phyloP scores from a whole-genome alignment of 2,113 vertebrate species.

The Gasterosteus nipponicus region DNA sequence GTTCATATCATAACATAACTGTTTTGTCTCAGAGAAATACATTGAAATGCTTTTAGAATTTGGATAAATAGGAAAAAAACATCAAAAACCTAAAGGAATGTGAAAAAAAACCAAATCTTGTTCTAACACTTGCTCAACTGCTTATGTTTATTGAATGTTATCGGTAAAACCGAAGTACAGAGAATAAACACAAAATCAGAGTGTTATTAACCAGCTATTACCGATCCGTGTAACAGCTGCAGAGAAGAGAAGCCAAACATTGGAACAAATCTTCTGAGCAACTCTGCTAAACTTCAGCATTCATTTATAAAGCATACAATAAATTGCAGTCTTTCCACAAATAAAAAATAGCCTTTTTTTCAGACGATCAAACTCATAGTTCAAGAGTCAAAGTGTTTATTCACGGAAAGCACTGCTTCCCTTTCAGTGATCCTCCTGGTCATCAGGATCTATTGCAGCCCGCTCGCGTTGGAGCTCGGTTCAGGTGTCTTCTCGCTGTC shows the following conservation, averaged over 20 bases:
- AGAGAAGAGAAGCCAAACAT: slow-evolving; percentile 4
- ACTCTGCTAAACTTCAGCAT: slow-evolving; percentile 11
- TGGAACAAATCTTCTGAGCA: neutral
- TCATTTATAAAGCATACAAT: slow-evolving; percentile 15
- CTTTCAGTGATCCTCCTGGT: too few relatives aligned
- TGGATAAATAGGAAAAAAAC: slow-evolving; percentile 6
- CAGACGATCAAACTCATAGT: slow-evolving; percentile 43
- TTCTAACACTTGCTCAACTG: neutral
- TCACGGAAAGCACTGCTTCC: too few relatives aligned
- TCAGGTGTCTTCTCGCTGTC: too few relatives aligned
- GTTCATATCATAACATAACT: neutral
- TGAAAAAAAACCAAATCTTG: slow-evolving; percentile 6
- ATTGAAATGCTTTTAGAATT: neutral
- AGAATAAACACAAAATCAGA: neutral
- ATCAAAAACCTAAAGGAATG: slow-evolving; percentile 9
- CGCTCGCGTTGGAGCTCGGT: too few relatives aligned
- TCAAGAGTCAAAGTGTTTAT: slow-evolving; percentile 31
- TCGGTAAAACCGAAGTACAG: neutral
- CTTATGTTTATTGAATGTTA: neutral
- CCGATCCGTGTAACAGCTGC: neutral
- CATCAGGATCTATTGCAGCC: too few relatives aligned
- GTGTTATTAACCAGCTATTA: neutral
- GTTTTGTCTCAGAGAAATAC: neutral
- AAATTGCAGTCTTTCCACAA: neutral
- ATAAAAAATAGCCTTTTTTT: slow-evolving; percentile 27